Base-by-base conservation (phyloP, 2,888 invertebrate genomes). In the Saturnia japonica region DNA sequence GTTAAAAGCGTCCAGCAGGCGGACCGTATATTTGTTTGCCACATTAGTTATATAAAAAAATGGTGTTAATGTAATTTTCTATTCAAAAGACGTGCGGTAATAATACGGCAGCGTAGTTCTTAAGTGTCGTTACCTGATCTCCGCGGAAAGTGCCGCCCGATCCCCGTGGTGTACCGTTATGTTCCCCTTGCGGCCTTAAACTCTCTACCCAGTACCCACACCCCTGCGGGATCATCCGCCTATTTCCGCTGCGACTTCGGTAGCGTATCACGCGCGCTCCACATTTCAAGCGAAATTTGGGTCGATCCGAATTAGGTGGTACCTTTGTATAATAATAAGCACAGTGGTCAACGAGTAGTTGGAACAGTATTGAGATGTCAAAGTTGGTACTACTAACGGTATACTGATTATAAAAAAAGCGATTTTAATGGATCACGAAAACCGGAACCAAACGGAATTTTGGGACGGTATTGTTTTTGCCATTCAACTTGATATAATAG, bases 221-320 rank as follows among this genome's bases (percentile, higher is more conserved):
- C 73, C 74, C 85, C 89, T 86, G 74, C 77, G 86, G 88, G 91
- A 90, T 85, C 82, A 85, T 85, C 85, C 84, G 82, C 86, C 85
- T 85, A 83, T 88, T 84, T 85, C 87, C 85, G 85, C 83, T 78
- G 57, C 77, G 74, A 76, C 76, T 80, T 77, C 78, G 78, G 78
- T 76, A 78, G 80, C 76, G 80, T 74, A 78, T 74, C 80, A 76
- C 76, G 76, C 81, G 78, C 83, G 83, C 82, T 85, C 82, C 82
- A 83, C 85, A 86, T 86, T 87, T 88, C 87, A 81, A 80, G 78
- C 80, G 79, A 85, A 87, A 91, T 90, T 89, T 90, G 86, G 91
- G 91, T 91, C 91, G 91, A 85, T 79, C 80, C 81, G 81, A 88
- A 88, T 91, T 88, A 88, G 6, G n/a, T n/a, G 85, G 85, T 88